Evolutionary conservation across 2,797 vertebrate species (phyloP), one percentile per base, ranked within the genome.

Genomic region (Chaunax sp.): DNA sequence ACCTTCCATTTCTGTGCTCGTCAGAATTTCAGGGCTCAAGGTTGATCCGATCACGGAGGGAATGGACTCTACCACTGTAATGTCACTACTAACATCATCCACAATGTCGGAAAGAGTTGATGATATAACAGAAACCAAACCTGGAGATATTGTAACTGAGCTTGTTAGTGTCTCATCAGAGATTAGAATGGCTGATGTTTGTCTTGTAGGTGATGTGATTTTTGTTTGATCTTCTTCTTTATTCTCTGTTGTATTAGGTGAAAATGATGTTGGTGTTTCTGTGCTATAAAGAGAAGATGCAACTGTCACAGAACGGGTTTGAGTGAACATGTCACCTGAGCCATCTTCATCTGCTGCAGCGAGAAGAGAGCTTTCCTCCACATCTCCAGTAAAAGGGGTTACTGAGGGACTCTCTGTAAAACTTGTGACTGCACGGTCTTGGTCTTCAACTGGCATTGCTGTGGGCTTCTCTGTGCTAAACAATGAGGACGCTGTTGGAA

Each of bases 311-410:
- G 20, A 3, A 6, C 59, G 30, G 0, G 30, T 63, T 5, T 38
- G 5, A 9, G 46, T 51, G 15, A 54, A 56, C 14, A 72, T 56
- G 1, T 61, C 59, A 56, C 59, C 75, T 72, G 85, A 86, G 4
- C 56, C 58, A 15, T 66, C 71, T 40, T 56, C 44, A 4, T 60
- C 55, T 44, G 35, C 22, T 59, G 69, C 5, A 13, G 18, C 28
- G 16, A n/a, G 3, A n/a, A 18, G 16, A 43, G 38, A 40, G 38
- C 13, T 40, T 40, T 40, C 38, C 15, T 16, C 38, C 13, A 40
- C 38, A 35, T 10, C 14, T 2, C 37, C 37, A 38, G 37, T 38
- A 4, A 38, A 15, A 38, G 13, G 37, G 14, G 37, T 38, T 38
- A 11, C 2, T 14, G n/a, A n/a, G n/a, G n/a, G n/a, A n/a, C 37